phyloP scores from a whole-genome alignment of 2,797 vertebrate genomes.

The Pristis pectinata region DNA sequence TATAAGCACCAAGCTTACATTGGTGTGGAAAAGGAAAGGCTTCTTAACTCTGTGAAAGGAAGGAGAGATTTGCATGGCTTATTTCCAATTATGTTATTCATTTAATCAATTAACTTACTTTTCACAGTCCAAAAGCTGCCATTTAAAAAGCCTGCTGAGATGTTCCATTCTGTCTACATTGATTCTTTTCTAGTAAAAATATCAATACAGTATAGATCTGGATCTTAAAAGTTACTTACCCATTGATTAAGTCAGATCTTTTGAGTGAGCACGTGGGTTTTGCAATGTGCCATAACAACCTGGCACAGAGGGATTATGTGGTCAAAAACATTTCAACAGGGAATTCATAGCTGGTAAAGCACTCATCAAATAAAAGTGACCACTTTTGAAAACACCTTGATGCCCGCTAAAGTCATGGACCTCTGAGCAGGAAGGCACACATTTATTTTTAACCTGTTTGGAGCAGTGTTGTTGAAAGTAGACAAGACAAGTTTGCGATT shows the following conservation, averaged over 20 bases:
- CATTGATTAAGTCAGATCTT: conserved; percentile 81
- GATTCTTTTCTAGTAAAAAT: conserved; percentile 80
- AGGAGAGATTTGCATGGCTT: conserved; percentile 54
- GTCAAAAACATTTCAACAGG: conserved; percentile 56
- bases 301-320: conserved; percentile 58
- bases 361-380: conserved; percentile 58
- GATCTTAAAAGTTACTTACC: conserved; percentile 74
- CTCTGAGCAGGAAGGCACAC: conserved; percentile 53
- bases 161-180: conserved; percentile 73
- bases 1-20: neutral
- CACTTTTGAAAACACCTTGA: conserved; percentile 50
- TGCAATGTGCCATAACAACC: conserved; percentile 61
- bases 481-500: neutral
- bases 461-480: neutral
- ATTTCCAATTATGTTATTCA: conserved; percentile 66
- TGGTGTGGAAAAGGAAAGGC: neutral
- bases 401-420: conserved; percentile 46
- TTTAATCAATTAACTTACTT: conserved; percentile 81
- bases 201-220: conserved; percentile 82
- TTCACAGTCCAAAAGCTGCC: conserved; percentile 67
- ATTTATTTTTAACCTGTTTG: neutral
- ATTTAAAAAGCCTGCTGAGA: conserved; percentile 83
- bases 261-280: conserved; percentile 68
- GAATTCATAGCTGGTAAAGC: conserved; percentile 54
- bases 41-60: neutral